A percentile compares a stretch with the other conserved stretches of the same genome.
These are phyloP conservation scores for Drosophila fungiperda DNA, from an alignment of 2,888 invertebrate species.

Conservation along the genomic window DNA sequence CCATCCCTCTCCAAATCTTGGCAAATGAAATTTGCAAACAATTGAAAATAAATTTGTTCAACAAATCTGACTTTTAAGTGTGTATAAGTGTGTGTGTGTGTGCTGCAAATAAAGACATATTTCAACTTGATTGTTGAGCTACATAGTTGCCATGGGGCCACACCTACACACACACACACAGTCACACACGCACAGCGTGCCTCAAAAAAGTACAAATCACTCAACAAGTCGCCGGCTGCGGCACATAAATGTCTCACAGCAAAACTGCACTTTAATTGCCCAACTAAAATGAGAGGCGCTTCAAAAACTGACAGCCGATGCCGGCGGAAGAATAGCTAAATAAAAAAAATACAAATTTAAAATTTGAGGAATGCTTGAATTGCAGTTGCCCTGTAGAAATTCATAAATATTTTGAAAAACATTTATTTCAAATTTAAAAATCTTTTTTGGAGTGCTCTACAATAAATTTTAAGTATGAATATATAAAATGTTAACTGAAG, in stretches of 20 bases:
- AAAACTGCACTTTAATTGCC: slow-evolving; percentile 78
- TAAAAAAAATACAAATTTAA: slow-evolving; percentile 1
- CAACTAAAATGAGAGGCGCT: slow-evolving; percentile 55
- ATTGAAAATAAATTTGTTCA: slow-evolving; percentile 72
- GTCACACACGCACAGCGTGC: slow-evolving; percentile 10
- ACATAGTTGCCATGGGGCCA: slow-evolving; percentile 56
- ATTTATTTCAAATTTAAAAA: neutral
- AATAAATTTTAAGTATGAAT: no score
- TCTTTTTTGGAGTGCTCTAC: neutral
- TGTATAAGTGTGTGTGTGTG: slow-evolving; percentile 3
- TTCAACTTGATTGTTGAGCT: slow-evolving; percentile 62
- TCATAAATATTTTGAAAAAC: neutral
- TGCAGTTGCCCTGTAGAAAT: slow-evolving; percentile 5
- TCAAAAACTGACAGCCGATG: slow-evolving; percentile 53
- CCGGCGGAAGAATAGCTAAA: slow-evolving; percentile 50
- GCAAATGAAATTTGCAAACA: slow-evolving; percentile 75
- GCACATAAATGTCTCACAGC: slow-evolving; percentile 72
- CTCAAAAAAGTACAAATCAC: slow-evolving; percentile 65
- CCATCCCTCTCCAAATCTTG: slow-evolving; percentile 2
- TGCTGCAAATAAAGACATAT: slow-evolving; percentile 42
- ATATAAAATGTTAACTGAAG: neutral
- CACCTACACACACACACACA: slow-evolving; percentile 52
- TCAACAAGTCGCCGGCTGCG: slow-evolving; percentile 60
- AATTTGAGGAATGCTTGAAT: neutral
- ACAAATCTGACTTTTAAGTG: slow-evolving; percentile 54